Evolutionary conservation across 1,140 invertebrate genomes (phyloP).

Genomic region (Octopus sinensis): DNA sequence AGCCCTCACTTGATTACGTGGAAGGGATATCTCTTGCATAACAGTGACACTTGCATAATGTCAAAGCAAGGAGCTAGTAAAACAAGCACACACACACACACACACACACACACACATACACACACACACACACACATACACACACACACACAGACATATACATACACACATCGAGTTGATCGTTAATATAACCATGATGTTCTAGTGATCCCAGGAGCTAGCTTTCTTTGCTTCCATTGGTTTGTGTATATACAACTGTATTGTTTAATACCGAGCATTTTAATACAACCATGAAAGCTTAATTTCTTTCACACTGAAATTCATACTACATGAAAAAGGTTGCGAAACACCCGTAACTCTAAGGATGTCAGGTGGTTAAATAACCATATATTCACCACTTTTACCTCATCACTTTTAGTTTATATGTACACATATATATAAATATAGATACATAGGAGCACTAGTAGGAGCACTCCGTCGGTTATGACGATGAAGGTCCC

Average conservation of each 20-base stretch:
- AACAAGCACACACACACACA: background rate
- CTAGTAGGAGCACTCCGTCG: too few relatives aligned
- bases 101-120: conserved; percentile 10
- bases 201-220: background rate
- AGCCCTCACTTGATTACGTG: too few relatives aligned
- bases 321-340: background rate
- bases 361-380: background rate
- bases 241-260: background rate
- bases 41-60: too few relatives aligned
- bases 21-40: too few relatives aligned
- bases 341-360: background rate
- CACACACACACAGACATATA: conserved; percentile 15
- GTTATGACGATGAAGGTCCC: too few relatives aligned
- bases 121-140: conserved; percentile 12
- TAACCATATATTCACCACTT: background rate
- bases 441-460: too few relatives aligned
- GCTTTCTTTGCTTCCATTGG: background rate
- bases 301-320: background rate
- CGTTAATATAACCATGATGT: background rate
- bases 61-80: too few relatives aligned
- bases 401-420: background rate
- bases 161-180: background rate
- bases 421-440: background rate
- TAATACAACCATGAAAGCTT: background rate
- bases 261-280: background rate